Base-by-base conservation (phyloP, 2,888 invertebrate species). In the Nemoura dubitans region DNA sequence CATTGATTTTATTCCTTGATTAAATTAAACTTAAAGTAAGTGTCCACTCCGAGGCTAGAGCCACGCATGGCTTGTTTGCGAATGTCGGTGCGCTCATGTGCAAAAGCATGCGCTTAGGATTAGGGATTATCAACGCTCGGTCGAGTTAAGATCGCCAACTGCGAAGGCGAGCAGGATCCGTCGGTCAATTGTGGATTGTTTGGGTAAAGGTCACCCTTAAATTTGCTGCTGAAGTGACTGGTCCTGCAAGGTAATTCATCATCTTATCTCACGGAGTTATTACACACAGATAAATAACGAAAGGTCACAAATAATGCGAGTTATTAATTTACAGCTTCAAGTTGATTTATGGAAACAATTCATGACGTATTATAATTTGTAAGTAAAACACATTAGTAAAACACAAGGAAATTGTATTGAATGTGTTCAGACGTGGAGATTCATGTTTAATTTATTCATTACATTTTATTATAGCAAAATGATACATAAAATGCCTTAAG, bases 221-320 rank as follows among this genome's bases (percentile, higher is more conserved):
- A 78, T 27, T 78, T 27, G 10, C 26, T 78, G 26, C 78, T 26
- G 10, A 26, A 27, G 78, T 78, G 3, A 78, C 78, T 78, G 78
- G 78, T 78, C 28, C 27, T 6, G 78, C 78, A 78, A 78, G 78
- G 78, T 78, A 78, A 78, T 78, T 78, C 28, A 78, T 78, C 78
- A 78, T 78, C 26, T 78, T 26, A 6, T 28, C 78, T 27, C 1
- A 28, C 59, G 59, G 59, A 59, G 59, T 59, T 59, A 59, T 59
- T 59, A 59, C 6, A 59, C 6, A 59, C 21, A 78, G 78, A 28
- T 28, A 78, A 78, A 78, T 78, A 78, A 78, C 3, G n/a, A 78
- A 78, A 78, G 78, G 78, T 78, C 78, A 78, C 59, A 59, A 59
- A 59, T 59, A 59, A 59, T 59, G 59, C 59, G 21, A 59, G 59